Evolutionary conservation across 2,797 vertebrate genomes (phyloP).

Genomic region (Mycteria americana): DNA sequence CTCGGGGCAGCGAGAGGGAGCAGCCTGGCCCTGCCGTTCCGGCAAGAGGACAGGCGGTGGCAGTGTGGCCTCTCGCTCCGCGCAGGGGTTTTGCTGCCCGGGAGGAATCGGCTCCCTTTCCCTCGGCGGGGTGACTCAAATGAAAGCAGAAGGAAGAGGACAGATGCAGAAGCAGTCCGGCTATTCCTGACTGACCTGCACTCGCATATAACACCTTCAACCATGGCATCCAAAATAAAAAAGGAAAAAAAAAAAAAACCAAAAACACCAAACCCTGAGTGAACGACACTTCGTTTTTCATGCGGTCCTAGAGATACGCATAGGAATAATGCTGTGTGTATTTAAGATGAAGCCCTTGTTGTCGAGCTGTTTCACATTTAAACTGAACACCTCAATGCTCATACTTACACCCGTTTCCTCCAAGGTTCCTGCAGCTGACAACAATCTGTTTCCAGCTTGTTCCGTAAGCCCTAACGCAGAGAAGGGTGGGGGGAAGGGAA

Average conservation of each 20-base stretch:
- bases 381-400: neutral
- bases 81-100: rapidly evolving
- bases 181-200: neutral
- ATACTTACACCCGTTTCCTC: neutral
- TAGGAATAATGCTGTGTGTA: neutral
- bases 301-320: neutral
- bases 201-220: neutral
- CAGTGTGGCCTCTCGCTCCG: neutral
- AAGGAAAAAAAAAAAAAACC: neutral
- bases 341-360: neutral
- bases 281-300: rapidly evolving
- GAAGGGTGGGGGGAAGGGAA: rapidly evolving
- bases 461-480: rapidly evolving
- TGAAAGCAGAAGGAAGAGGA: neutral
- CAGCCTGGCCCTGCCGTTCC: neutral
- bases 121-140: rapidly evolving
- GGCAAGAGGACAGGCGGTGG: neutral
- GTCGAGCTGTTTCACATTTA: neutral
- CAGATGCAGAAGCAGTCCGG: too few species aligned
- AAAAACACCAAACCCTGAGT: too few species aligned
- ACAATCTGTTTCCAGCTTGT: neutral
- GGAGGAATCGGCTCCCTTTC: rapidly evolving
- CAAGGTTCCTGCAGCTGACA: neutral
- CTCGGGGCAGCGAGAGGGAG: rapidly evolving
- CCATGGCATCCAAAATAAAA: neutral